Conservation (phyloP, 1,140 invertebrate genomes). For the Lasaia peninsularis region DNA sequence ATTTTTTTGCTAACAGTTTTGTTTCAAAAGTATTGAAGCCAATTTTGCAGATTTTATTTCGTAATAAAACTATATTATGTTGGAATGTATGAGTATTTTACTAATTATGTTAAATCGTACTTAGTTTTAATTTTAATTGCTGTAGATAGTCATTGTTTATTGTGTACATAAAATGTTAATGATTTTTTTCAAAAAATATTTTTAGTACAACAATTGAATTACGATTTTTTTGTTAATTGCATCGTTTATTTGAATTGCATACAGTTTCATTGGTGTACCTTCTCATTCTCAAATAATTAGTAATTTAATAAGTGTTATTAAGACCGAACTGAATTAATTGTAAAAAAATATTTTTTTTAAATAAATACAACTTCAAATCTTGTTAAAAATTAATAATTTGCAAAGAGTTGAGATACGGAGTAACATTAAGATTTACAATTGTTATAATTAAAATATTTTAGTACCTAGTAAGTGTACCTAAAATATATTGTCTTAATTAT, state of each 20-base stretch:
- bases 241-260: background rate
- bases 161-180: slow-evolving; percentile 2
- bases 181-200: background rate
- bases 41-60: background rate
- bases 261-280: background rate
- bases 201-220: too few species aligned
- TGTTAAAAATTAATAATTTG: too few species aligned
- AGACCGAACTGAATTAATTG: too few species aligned
- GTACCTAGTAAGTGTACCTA: background rate
- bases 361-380: too few species aligned
- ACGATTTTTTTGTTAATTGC: background rate
- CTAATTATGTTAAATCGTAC: background rate
- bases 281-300: too few species aligned
- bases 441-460: too few species aligned
- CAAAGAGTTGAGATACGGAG: too few species aligned
- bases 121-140: background rate
- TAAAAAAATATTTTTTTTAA: too few species aligned
- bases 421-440: too few species aligned
- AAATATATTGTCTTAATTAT: background rate
- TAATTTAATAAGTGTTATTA: too few species aligned
- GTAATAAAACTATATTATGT: background rate
- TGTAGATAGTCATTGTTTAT: slow-evolving; percentile 3
- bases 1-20: background rate
- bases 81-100: background rate
- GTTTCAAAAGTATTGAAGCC: background rate